Conservation (phyloP, 2,888 invertebrate genomes). For the Acronicta leporina region DNA sequence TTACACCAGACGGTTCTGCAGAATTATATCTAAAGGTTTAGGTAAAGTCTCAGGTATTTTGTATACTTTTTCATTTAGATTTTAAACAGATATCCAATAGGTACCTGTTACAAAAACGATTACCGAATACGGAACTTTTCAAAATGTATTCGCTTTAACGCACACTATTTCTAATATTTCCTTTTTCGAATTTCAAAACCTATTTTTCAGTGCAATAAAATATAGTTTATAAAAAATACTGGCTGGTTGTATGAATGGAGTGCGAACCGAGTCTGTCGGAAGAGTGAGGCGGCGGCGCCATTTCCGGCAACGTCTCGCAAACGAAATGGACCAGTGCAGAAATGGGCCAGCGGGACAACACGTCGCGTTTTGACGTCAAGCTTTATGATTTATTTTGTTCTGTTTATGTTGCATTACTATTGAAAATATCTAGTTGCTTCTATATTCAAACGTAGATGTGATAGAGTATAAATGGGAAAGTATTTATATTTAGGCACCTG, state of each 20-base stretch:
- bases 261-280: conserved; percentile 39
- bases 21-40: no score
- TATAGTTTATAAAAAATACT: conserved; percentile 14
- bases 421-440: not conserved
- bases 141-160: no score
- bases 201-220: conserved; percentile 12
- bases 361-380: conserved; percentile 17
- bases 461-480: no score
- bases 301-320: conserved; percentile 47
- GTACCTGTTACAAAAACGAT: no score
- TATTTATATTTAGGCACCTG: no score
- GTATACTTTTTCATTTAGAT: no score
- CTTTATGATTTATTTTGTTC: conserved; percentile 34
- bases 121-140: no score
- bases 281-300: conserved; percentile 40
- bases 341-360: conserved; percentile 43
- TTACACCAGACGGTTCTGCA: no score
- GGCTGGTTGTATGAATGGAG: conserved; percentile 28
- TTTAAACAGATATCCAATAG: no score
- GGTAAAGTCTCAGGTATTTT: no score
- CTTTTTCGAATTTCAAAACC: conserved; percentile 17
- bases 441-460: no score
- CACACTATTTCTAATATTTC: not conserved
- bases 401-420: conserved; percentile 7
- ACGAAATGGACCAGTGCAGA: conserved; percentile 41